Evolutionary conservation across 2,888 invertebrate genomes (phyloP).

Genomic region (Chesias legatella): DNA sequence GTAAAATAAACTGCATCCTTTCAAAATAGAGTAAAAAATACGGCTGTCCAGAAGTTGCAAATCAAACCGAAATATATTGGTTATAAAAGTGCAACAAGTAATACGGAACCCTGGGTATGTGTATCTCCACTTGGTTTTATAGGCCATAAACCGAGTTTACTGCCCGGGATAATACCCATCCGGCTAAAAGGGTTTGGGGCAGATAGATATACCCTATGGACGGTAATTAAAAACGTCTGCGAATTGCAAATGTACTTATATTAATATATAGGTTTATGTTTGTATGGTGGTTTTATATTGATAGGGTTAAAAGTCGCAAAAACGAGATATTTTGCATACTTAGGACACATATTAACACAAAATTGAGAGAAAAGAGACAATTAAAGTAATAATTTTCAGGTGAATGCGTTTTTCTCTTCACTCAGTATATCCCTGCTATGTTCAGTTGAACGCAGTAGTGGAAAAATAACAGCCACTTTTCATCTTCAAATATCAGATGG

Average conservation of each 20-base stretch:
- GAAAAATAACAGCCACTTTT: too few species aligned
- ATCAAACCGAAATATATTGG: constrained; percentile 78
- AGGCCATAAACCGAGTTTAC: constrained; percentile 70
- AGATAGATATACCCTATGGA: constrained; percentile 38
- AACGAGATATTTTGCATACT: too few species aligned
- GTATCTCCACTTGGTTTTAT: constrained; percentile 78
- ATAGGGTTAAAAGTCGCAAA: too few species aligned
- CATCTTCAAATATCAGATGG: too few species aligned
- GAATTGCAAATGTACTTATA: constrained; percentile 20
- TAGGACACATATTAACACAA: too few species aligned
- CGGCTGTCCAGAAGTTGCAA: constrained; percentile 68
- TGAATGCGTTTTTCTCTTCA: too few species aligned
- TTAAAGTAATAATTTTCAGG: too few species aligned
- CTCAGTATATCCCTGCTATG: too few species aligned
- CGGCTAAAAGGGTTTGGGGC: constrained; percentile 74
- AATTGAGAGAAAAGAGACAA: too few species aligned
- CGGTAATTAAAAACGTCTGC: constrained; percentile 69
- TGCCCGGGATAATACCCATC: constrained; percentile 74
- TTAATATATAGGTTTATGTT: constrained; percentile 17
- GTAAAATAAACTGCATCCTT: constrained; percentile 16
- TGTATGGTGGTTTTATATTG: too few species aligned
- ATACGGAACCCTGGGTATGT: constrained; percentile 62
- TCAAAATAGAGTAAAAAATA: constrained; percentile 45
- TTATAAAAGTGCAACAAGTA: constrained; percentile 80
- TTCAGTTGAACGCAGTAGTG: too few species aligned